Percentiles rank a stretch among this genome's conserved stretches.
Conservation (phyloP, 1,140 invertebrate genomes). For the Liolophura sinensis region DNA sequence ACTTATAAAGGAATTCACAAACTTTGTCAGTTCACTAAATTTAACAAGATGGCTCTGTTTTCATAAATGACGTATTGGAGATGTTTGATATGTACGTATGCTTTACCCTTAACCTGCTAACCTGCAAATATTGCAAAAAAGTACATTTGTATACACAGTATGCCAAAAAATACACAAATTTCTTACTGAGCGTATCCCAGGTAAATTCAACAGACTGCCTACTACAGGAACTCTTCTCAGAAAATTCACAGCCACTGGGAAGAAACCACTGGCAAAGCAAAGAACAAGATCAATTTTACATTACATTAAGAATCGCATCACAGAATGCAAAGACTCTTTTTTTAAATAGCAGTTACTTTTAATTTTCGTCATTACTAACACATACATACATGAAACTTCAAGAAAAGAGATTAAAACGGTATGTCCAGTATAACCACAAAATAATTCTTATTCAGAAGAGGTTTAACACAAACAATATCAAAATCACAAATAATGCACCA, state of each 20-base stretch:
- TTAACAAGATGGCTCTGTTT: not conserved
- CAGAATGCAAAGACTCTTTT: not conserved
- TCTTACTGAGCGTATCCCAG: constrained; percentile 66
- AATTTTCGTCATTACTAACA: not conserved
- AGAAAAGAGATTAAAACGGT: not conserved
- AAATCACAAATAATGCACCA: not conserved
- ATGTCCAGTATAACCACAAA: not conserved
- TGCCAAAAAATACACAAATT: not conserved
- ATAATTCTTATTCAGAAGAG: not conserved
- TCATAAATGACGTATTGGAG: not conserved
- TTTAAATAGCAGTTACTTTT: not conserved
- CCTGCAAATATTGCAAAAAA: not conserved
- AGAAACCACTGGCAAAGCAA: constrained; percentile 66
- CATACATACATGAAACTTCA: not conserved
- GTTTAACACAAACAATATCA: not conserved
- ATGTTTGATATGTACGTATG: not conserved
- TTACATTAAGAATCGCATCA: not conserved
- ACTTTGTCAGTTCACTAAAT: not conserved
- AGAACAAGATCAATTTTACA: constrained; percentile 11
- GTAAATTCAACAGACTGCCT: constrained; percentile 66
- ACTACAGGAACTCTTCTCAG: constrained; percentile 68
- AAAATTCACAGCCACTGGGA: constrained; percentile 71
- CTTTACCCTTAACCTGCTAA: not conserved
- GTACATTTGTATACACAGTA: not conserved
- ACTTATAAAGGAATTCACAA: not conserved